Conservation (phyloP, 2,888 invertebrate genomes). For the Orthosia gracilis region DNA sequence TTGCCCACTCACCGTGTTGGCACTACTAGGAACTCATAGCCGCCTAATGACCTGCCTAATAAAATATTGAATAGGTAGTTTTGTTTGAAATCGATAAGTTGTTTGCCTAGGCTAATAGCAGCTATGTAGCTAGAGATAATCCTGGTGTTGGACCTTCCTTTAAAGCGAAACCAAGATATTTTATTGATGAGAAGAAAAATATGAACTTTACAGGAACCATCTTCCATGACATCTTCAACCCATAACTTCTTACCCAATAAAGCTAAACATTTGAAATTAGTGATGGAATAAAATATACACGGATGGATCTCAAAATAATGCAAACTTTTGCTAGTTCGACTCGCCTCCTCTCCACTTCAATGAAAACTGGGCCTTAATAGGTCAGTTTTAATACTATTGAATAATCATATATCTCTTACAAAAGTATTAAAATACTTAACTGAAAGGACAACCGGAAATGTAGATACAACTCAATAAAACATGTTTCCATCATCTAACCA, state of each 20-base stretch:
- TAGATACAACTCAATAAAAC: not conserved
- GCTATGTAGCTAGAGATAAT: not conserved
- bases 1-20: slow-evolving; percentile 14
- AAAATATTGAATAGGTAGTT: slow-evolving; percentile 23
- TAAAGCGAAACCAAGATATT: not conserved
- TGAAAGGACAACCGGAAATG: not conserved
- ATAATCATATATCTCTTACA: not conserved
- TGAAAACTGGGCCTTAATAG: not conserved
- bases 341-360: not conserved
- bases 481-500: not conserved
- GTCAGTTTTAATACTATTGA: too few relatives aligned
- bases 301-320: not conserved
- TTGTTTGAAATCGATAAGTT: slow-evolving; percentile 24
- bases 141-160: not conserved
- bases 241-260: too few relatives aligned
- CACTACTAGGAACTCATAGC: slow-evolving; percentile 25
- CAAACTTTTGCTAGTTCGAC: not conserved
- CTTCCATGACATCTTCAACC: too few relatives aligned
- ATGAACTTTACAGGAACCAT: too few relatives aligned
- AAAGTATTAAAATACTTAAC: not conserved
- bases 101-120: not conserved
- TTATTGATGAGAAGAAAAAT: not conserved
- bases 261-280: too few relatives aligned
- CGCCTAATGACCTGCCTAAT: slow-evolving; percentile 32
- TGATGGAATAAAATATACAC: not conserved